Evolutionary conservation across 1,140 invertebrate species (phyloP).

Genomic region (Gryllus bimaculatus): DNA sequence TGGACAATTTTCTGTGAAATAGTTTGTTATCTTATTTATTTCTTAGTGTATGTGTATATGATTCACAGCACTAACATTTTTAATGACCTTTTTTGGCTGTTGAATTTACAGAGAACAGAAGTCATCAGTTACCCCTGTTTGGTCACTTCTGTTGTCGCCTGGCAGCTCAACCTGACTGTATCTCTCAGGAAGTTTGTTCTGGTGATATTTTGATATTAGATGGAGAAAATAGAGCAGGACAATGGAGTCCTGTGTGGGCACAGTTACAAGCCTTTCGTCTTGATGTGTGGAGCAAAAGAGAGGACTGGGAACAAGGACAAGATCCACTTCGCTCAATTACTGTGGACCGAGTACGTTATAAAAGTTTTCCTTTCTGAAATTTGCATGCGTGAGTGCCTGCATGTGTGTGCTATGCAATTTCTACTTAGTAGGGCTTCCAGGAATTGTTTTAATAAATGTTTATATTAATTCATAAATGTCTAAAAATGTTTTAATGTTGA

Average conservation of each 20-base stretch:
- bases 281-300: constrained; percentile 35
- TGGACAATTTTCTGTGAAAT: not conserved
- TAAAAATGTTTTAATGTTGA: too few relatives aligned
- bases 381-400: too few relatives aligned
- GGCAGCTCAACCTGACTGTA: constrained; percentile 54
- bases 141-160: constrained; percentile 65
- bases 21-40: not conserved
- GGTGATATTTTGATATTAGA: constrained; percentile 37
- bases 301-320: constrained; percentile 34
- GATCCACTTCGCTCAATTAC: constrained; percentile 29
- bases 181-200: constrained; percentile 42
- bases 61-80: not conserved
- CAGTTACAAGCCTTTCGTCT: constrained; percentile 25
- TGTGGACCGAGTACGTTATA: constrained; percentile 33
- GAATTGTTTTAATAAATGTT: too few relatives aligned
- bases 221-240: not conserved
- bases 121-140: constrained; percentile 53
- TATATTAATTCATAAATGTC: too few relatives aligned
- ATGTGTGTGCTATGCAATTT: too few relatives aligned
- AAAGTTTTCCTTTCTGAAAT: not conserved
- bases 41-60: not conserved
- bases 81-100: constrained; percentile 10
- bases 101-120: constrained; percentile 39
- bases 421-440: too few relatives aligned
- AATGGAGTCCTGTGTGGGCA: constrained; percentile 23